Percentiles rank a stretch among this genome's conserved stretches.
Evolutionary conservation across 2,888 invertebrate species (phyloP).

Genomic region (Agrilus cyanescens): DNA sequence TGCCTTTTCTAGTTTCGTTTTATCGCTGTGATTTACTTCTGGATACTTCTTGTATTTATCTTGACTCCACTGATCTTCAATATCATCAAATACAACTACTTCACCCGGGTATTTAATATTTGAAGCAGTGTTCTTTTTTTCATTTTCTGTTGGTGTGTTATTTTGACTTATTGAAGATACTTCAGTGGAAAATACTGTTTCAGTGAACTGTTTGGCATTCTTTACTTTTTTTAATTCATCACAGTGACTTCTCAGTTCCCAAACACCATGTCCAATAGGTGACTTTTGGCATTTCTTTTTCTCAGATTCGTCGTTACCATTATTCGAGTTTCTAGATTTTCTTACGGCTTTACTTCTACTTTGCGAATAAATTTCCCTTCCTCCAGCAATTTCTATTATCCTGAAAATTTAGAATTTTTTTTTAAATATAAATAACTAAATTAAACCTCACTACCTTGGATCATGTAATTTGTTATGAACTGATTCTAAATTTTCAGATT

Average conservation of each 20-base stretch:
- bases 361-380: slow-evolving; percentile 72
- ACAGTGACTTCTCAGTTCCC: slow-evolving; percentile 45
- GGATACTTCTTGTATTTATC: slow-evolving; percentile 25
- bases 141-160: slow-evolving; percentile 32
- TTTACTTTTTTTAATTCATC: slow-evolving; percentile 29
- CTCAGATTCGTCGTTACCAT: slow-evolving; percentile 27
- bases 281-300: slow-evolving; percentile 39
- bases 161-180: slow-evolving; percentile 47
- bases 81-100: slow-evolving; percentile 78
- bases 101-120: slow-evolving; percentile 58
- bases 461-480: slow-evolving; percentile 55
- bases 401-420: slow-evolving; percentile 26
- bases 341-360: slow-evolving; percentile 67
- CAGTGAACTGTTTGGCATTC: slow-evolving; percentile 44
- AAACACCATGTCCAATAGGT: slow-evolving; percentile 42
- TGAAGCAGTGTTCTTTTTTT: slow-evolving; percentile 40
- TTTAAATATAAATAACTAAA: slow-evolving; percentile 2
- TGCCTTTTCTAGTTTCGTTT: slow-evolving; percentile 35
- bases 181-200: slow-evolving; percentile 49
- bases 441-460: slow-evolving; percentile 44
- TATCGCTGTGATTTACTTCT: slow-evolving; percentile 24
- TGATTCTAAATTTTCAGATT: slow-evolving; percentile 38
- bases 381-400: slow-evolving; percentile 70
- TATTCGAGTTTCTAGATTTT: slow-evolving; percentile 46
- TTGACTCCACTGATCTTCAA: slow-evolving; percentile 72